phyloP scores from a whole-genome alignment of 1,140 invertebrate genomes.

The Drosophila pseudoananassae region DNA sequence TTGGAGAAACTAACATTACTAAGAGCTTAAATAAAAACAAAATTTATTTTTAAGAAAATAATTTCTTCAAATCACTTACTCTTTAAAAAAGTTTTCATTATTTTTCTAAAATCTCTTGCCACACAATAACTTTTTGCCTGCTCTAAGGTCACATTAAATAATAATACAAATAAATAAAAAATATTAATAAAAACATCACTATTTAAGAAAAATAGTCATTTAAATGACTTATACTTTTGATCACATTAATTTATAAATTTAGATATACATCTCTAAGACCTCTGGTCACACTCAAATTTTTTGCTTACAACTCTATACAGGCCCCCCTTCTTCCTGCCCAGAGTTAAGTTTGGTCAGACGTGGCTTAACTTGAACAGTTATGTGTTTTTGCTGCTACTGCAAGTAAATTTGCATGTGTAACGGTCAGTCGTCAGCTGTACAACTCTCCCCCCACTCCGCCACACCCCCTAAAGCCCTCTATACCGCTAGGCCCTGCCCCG shows the following conservation, averaged over 20 bases:
- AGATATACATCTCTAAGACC: neutral
- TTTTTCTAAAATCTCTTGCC: no score
- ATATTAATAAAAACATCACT: no score
- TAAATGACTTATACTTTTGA: neutral
- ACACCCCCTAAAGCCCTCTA: neutral
- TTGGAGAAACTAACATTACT: no score
- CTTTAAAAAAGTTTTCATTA: no score
- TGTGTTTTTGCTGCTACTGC: constrained; percentile 60
- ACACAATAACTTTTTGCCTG: no score
- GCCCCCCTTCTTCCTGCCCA: no score
- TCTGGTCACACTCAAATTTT: constrained; percentile 3
- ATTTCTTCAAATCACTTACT: no score
- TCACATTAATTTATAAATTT: neutral
- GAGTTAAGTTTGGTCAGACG: constrained; percentile 24
- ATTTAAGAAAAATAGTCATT: no score
- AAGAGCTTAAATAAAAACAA: no score
- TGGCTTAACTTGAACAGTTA: constrained; percentile 70
- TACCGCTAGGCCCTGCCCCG: neutral
- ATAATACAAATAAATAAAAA: no score
- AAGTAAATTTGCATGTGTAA: constrained; percentile 75
- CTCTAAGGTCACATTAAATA: no score
- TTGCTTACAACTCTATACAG: neutral
- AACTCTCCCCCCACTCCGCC: constrained; percentile 1
- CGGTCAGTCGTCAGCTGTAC: constrained; percentile 62
- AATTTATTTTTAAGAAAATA: no score